Percentiles rank a stretch among this genome's conserved stretches.
Conservation (phyloP, 2,113 vertebrate genomes). For the Chelonoidis abingdonii region DNA sequence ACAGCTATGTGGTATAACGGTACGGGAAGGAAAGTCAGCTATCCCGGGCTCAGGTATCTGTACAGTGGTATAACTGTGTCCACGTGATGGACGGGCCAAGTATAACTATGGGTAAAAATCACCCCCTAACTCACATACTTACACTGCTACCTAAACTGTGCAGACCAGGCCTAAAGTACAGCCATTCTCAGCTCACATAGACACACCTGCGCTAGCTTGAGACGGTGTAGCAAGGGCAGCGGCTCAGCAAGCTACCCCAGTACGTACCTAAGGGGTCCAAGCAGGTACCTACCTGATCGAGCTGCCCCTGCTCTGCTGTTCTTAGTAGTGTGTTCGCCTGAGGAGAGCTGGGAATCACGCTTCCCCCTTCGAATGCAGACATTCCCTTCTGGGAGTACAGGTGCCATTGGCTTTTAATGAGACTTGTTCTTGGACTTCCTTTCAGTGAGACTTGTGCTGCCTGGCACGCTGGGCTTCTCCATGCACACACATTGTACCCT, state of each 20-base stretch:
- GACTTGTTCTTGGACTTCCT: background rate
- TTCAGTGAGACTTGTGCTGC: background rate
- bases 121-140: rapidly evolving
- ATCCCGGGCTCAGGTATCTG: background rate
- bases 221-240: background rate
- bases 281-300: background rate
- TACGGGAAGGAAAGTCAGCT: background rate
- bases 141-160: background rate
- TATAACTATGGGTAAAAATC: background rate
- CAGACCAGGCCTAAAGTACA: background rate
- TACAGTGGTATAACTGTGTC: too few relatives aligned
- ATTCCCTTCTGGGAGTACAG: background rate
- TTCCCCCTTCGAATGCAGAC: too few relatives aligned
- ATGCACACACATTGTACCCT: background rate
- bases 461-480: too few relatives aligned
- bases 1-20: background rate
- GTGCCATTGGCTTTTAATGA: background rate
- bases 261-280: too few relatives aligned
- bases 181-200: background rate
- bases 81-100: background rate
- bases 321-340: background rate
- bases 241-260: background rate
- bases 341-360: background rate
- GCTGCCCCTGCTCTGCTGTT: background rate
- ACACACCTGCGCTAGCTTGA: background rate